These are phyloP conservation scores for Drosophila pseudotakahashii DNA, from an alignment of 2,888 invertebrate species.

Conservation along the genomic window DNA sequence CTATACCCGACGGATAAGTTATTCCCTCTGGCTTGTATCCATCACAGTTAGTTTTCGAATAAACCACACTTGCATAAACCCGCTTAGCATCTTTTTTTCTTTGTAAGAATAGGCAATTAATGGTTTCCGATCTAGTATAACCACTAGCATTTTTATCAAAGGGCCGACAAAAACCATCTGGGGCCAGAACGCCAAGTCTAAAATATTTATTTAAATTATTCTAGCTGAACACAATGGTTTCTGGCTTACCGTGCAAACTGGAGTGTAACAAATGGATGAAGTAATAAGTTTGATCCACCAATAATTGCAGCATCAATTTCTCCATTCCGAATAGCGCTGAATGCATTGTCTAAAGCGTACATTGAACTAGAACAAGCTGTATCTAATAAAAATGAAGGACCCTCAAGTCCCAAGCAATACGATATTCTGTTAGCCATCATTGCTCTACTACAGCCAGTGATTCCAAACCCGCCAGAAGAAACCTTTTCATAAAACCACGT, in stretches of 20 bases:
- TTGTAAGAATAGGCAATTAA: slow-evolving; percentile 90
- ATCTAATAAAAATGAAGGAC: slow-evolving; percentile 95
- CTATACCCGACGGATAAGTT: slow-evolving; percentile 88
- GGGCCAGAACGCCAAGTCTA: slow-evolving; percentile 91
- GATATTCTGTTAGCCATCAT: slow-evolving; percentile 97
- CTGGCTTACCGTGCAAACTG: slow-evolving; percentile 90
- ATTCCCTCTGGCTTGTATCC: slow-evolving; percentile 90
- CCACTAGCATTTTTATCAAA: slow-evolving; percentile 94
- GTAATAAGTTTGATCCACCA: slow-evolving; percentile 92
- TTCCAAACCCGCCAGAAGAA: slow-evolving; percentile 85
- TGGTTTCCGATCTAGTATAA: slow-evolving; percentile 93
- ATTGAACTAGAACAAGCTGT: slow-evolving; percentile 98
- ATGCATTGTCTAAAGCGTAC: slow-evolving; percentile 93
- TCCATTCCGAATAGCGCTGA: slow-evolving; percentile 90
- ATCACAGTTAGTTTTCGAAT: slow-evolving; percentile 92
- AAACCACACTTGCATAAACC: slow-evolving; percentile 89
- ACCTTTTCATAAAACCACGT: slow-evolving; percentile 89
- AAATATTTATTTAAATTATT: slow-evolving; percentile 5
- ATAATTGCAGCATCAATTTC: slow-evolving; percentile 95
- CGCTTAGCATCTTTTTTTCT: slow-evolving; percentile 88
- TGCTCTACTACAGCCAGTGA: slow-evolving; percentile 92
- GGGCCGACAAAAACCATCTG: slow-evolving; percentile 94
- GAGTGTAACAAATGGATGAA: slow-evolving; percentile 94
- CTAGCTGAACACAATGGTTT: not conserved
- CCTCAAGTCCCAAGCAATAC: slow-evolving; percentile 93